Evolutionary conservation across 2,797 vertebrate species (phyloP).

Genomic region (Hippoglossus hippoglossus): DNA sequence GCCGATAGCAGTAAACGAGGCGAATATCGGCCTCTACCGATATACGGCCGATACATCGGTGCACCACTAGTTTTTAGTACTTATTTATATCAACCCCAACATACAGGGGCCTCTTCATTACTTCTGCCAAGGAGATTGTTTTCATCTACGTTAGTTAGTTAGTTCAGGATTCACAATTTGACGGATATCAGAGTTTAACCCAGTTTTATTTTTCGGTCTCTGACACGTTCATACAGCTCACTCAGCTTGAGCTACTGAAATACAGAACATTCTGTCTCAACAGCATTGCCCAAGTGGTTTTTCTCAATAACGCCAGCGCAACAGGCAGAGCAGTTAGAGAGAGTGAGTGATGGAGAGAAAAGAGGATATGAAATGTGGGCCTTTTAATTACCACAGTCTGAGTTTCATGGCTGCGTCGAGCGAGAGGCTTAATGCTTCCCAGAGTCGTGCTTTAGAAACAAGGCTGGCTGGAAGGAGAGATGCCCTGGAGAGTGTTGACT

Average conservation of each 20-base stretch:
- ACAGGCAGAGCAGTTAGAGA: constrained; percentile 39
- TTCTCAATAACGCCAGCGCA: constrained; percentile 20
- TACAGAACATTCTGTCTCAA: constrained; percentile 12
- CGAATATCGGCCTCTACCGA: too few relatives aligned
- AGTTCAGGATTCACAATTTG: too few relatives aligned
- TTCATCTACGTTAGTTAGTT: too few relatives aligned
- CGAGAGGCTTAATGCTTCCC: constrained; percentile 60
- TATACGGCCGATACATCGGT: too few relatives aligned
- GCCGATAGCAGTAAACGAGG: too few relatives aligned
- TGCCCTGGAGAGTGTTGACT: constrained; percentile 39
- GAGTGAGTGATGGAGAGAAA: constrained; percentile 39
- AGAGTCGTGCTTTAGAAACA: constrained; percentile 44
- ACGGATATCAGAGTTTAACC: background rate
- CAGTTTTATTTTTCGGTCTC: background rate
- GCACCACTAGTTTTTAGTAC: too few relatives aligned
- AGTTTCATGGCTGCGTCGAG: constrained; percentile 45
- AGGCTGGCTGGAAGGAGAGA: constrained; percentile 29
- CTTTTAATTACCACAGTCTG: constrained; percentile 69
- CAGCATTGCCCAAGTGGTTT: constrained; percentile 11
- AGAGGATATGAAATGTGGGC: constrained; percentile 56
- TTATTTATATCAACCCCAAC: too few relatives aligned
- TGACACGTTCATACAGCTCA: background rate
- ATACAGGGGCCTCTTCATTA: too few relatives aligned
- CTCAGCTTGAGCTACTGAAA: constrained; percentile 18
- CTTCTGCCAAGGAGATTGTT: too few relatives aligned